These are phyloP conservation scores for Dilophus febrilis DNA, from an alignment of 2,888 invertebrate species.

Conservation along the genomic window DNA sequence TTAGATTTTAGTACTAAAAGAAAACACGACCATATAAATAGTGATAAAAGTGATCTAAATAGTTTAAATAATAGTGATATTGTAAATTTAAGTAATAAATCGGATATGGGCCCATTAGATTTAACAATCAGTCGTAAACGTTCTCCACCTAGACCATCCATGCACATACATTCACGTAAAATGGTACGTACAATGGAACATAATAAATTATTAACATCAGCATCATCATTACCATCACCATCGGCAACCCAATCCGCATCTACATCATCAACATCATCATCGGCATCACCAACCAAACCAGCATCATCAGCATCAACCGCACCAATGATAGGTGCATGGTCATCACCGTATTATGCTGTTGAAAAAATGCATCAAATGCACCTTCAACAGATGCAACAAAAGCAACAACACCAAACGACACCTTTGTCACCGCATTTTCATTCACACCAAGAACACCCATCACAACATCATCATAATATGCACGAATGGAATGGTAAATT, in stretches of 20 bases:
- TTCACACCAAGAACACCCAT: too few relatives aligned
- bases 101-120: slow-evolving; percentile 52
- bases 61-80: slow-evolving; percentile 46
- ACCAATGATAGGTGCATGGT: too few relatives aligned
- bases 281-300: too few relatives aligned
- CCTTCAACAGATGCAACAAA: too few relatives aligned
- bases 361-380: too few relatives aligned
- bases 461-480: background rate
- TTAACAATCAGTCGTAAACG: slow-evolving; percentile 62
- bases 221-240: too few relatives aligned
- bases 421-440: too few relatives aligned
- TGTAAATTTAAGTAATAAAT: slow-evolving; percentile 51
- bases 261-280: too few relatives aligned
- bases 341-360: too few relatives aligned
- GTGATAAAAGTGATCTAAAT: slow-evolving; percentile 24
- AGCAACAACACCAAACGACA: too few relatives aligned
- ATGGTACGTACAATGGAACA: slow-evolving; percentile 48
- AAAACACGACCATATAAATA: slow-evolving; percentile 28
- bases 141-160: slow-evolving; percentile 43
- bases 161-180: slow-evolving; percentile 35
- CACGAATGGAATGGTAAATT: slow-evolving; percentile 66
- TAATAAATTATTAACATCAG: slow-evolving; percentile 35
- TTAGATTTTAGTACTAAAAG: slow-evolving; percentile 71
- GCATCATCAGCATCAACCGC: too few relatives aligned
- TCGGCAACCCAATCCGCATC: too few relatives aligned